Conservation (phyloP, 2,113 vertebrate species). For the Brachypteracias leptosomus region DNA sequence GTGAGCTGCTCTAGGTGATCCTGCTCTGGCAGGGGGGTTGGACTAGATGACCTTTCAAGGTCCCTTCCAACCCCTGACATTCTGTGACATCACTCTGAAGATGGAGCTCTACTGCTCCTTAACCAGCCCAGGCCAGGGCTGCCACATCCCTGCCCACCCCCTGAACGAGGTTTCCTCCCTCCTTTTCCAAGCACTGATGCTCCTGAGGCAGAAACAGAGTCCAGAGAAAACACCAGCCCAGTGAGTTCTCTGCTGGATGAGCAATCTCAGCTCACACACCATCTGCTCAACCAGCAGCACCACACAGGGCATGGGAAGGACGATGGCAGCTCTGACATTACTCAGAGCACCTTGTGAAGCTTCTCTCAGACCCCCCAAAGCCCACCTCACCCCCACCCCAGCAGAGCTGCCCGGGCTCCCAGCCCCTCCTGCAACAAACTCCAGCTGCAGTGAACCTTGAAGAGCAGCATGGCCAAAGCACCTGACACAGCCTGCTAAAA, state of each 20-base stretch:
- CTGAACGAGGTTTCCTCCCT: not conserved
- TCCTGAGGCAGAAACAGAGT: not conserved
- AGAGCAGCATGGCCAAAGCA: not conserved
- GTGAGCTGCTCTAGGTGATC: no score
- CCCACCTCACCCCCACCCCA: fast-evolving
- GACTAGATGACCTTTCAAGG: no score
- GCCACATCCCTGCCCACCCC: not conserved
- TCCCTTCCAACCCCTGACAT: no score
- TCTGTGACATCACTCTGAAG: not conserved
- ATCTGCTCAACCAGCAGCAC: not conserved
- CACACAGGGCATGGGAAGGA: not conserved
- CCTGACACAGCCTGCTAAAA: not conserved
- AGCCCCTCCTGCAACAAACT: not conserved
- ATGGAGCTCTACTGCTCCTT: not conserved
- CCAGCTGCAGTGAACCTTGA: not conserved
- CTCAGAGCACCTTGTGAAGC: fast-evolving
- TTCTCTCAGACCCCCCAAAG: not conserved
- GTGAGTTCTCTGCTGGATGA: not conserved
- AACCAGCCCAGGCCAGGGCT: not conserved
- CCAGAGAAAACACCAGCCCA: not conserved
- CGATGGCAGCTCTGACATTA: not conserved
- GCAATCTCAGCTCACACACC: not conserved
- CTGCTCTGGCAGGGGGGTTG: no score
- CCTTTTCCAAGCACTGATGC: not conserved
- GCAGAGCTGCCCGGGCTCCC: not conserved